Evolutionary conservation across 2,113 vertebrate species (phyloP).

Genomic region (Tachycineta bicolor): DNA sequence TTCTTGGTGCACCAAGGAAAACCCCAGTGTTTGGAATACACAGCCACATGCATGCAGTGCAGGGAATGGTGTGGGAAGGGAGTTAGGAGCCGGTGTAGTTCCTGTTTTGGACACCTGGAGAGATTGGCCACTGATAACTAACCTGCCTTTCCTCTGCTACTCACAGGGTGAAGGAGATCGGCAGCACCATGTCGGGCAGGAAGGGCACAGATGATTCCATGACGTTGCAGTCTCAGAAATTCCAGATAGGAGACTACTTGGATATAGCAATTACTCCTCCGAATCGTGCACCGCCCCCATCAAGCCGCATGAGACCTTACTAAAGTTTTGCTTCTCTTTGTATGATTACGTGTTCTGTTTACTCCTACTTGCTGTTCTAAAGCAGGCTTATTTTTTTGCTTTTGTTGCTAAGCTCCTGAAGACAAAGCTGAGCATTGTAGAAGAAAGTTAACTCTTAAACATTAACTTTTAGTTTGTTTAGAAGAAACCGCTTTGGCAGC

Average conservation of each 20-base stretch:
- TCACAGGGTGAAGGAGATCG: conserved; percentile 93
- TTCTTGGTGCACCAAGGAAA: background rate
- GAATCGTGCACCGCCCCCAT: conserved; percentile 88
- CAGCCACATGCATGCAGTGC: background rate
- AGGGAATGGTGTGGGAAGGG: background rate
- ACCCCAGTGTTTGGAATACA: rapidly evolving
- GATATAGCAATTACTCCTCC: conserved; percentile 97
- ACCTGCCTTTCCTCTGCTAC: background rate
- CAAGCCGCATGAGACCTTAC: conserved; percentile 92
- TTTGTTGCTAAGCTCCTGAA: conserved; percentile 51
- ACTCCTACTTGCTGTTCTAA: conserved; percentile 58
- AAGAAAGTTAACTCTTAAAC: conserved; percentile 21
- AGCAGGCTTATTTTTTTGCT: conserved; percentile 54
- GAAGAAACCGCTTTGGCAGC: background rate
- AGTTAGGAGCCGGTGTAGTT: rapidly evolving
- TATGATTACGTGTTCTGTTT: background rate
- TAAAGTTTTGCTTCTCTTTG: conserved; percentile 64
- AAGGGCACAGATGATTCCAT: conserved; percentile 96
- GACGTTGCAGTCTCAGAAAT: conserved; percentile 96
- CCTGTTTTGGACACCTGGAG: background rate
- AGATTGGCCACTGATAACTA: background rate
- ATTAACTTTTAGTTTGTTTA: conserved; percentile 50
- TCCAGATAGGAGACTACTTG: conserved; percentile 97
- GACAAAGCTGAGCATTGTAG: conserved; percentile 45
- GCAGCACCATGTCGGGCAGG: conserved; percentile 91